A percentile compares a stretch with the other conserved stretches of the same genome.
These are phyloP conservation scores for Siniperca knerii DNA, from an alignment of 2,113 vertebrate species.

Conservation along the genomic window DNA sequence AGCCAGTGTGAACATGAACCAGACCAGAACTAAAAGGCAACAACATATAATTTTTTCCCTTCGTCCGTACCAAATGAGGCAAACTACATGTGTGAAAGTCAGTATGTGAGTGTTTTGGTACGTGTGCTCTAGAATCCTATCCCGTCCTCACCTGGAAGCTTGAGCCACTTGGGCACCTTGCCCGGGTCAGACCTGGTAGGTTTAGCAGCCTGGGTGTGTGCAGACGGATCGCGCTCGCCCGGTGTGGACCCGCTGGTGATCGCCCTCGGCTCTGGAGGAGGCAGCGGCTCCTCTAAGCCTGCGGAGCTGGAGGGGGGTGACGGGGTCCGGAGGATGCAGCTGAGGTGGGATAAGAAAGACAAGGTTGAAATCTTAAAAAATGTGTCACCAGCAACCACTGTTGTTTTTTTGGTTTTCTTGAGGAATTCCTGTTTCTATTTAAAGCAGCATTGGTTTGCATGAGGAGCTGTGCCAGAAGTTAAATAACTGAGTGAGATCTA, in stretches of 20 bases:
- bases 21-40: not conserved
- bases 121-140: not conserved
- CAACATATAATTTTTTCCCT: not conserved
- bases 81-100: not conserved
- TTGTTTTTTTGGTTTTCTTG: not conserved
- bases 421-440: not conserved
- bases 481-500: conserved; percentile 22
- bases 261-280: conserved; percentile 21
- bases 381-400: not conserved
- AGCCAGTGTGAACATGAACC: not conserved
- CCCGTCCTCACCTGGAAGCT: conserved; percentile 82
- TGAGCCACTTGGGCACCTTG: conserved; percentile 88
- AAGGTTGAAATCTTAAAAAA: not conserved
- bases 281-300: conserved; percentile 39
- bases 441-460: not conserved
- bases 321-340: conserved; percentile 76
- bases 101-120: not conserved
- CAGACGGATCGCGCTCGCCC: conserved; percentile 28
- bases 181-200: conserved; percentile 60
- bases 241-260: conserved; percentile 18
- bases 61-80: not conserved
- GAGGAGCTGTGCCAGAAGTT: conserved; percentile 6
- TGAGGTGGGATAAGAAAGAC: conserved; percentile 28
- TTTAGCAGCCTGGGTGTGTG: conserved; percentile 49
- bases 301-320: conserved; percentile 47